Conservation (phyloP, 2,888 invertebrate genomes). For the Cerceris ruficornis region DNA sequence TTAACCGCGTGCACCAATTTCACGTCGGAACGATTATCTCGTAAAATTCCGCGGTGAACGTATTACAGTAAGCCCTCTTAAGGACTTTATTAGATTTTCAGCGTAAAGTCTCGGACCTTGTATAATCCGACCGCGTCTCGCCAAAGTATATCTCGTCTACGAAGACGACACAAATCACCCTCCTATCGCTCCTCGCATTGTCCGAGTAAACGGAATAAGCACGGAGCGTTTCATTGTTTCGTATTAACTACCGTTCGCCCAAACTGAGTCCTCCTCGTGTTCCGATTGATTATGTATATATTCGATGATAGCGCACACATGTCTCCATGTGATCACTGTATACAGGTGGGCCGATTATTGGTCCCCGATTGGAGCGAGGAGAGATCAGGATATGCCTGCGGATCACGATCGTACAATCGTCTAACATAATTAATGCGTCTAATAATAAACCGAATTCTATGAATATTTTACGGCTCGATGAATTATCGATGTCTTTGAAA, state of each 20-base stretch:
- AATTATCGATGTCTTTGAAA: not conserved
- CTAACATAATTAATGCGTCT: slow-evolving; percentile 60
- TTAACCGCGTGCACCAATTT: slow-evolving; percentile 30
- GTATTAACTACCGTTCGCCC: not conserved
- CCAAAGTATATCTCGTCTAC: slow-evolving; percentile 36
- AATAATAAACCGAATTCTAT: slow-evolving; percentile 34
- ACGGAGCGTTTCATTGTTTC: not conserved
- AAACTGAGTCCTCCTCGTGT: not conserved
- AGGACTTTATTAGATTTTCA: slow-evolving; percentile 67
- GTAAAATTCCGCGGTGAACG: slow-evolving; percentile 58
- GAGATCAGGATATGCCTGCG: slow-evolving; percentile 60
- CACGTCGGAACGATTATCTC: slow-evolving; percentile 50
- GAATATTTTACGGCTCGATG: not conserved
- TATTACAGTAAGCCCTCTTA: slow-evolving; percentile 67
- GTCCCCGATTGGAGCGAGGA: slow-evolving; percentile 50
- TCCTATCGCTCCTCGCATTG: not conserved
- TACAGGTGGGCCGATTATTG: slow-evolving; percentile 55
- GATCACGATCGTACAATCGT: slow-evolving; percentile 52
- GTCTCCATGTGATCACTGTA: slow-evolving; percentile 30
- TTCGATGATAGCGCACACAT: slow-evolving; percentile 11
- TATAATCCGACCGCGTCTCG: slow-evolving; percentile 52
- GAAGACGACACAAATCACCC: slow-evolving; percentile 21
- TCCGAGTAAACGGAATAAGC: not conserved
- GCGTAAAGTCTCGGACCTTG: slow-evolving; percentile 60
- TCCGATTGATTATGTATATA: slow-evolving; percentile 1